Conservation (phyloP, 2,888 invertebrate genomes). For the Teleiodes luculella region DNA sequence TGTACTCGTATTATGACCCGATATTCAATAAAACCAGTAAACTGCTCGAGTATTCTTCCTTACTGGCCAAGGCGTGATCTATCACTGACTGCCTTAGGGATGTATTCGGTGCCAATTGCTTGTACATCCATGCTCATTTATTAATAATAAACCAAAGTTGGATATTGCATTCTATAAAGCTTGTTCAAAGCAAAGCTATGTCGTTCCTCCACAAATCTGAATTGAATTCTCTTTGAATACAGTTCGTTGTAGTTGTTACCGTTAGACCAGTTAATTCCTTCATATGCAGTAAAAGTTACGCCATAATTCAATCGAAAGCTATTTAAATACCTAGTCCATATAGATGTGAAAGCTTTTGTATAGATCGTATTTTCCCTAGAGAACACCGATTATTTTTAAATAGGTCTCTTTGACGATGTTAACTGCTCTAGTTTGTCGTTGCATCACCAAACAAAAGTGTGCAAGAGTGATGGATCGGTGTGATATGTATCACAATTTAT, state of each 20-base stretch:
- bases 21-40: no score
- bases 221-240: no score
- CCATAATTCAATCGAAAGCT: no score
- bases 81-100: constrained; percentile 1
- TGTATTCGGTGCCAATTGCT: not conserved
- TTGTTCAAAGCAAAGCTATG: not conserved
- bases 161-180: not conserved
- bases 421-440: constrained; percentile 12
- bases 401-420: constrained; percentile 5
- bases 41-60: no score
- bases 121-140: not conserved
- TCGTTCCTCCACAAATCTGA: no score
- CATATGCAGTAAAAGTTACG: no score
- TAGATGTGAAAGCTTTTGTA: no score
- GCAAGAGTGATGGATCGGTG: constrained; percentile 26
- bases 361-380: not conserved
- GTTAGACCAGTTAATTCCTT: no score
- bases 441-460: constrained; percentile 19
- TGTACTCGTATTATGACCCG: no score
- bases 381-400: not conserved
- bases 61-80: constrained; percentile 9
- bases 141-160: not conserved
- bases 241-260: no score
- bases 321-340: no score
- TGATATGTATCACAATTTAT: constrained; percentile 27